Evolutionary conservation across 2,797 vertebrate genomes (phyloP), one percentile per base, ranked within the genome.

Genomic region (Zalophus californianus): DNA sequence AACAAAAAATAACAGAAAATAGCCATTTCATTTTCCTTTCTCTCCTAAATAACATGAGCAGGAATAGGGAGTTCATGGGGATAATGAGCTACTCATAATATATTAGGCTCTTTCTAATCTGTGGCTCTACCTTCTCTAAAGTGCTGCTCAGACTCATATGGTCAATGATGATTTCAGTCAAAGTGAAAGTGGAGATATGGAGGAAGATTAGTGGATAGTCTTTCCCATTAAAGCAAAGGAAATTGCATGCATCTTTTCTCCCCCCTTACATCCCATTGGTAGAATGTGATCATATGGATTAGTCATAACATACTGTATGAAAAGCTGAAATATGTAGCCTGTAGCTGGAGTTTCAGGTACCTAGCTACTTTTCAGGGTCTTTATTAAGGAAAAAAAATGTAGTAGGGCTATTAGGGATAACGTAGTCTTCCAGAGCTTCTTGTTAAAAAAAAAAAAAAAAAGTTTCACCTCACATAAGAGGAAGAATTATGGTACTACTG

Each of bases 51-150:
- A n/a, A 73, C 12, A 77, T 41, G 48, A 7, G 23, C 25, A 64
- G 72, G 12, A 23, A 35, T 9, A 32, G 73, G 4, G 7, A 50
- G 1, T 48, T 5, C 1, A 7, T 41, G 25, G 4, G 25, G 7
- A 1, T 64, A 44, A 41, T 13, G 5, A 21, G 5, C 0, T 25
- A 29, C 58, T 25, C 23, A n/a, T 23, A 13, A 1, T 1, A 5
- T 23, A 13, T 2, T 1, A 5, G 5, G 29, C 1, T 5, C 27
- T 72, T 66, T 44, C 18, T 77, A 20, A 54, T 4, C 54, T 29
- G 38, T 50, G 38, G 9, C 15, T 25, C 20, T 41, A 27, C 4
- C 3, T 79, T 79, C 89, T n/a, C 21, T 64, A 15, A 48, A 56
- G 3, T 14, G 6, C 75, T 50, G 32, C 3, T 16, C 32, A 25